Evolutionary conservation across 2,113 vertebrate genomes (phyloP).

Genomic region (Megaceryle torquata): DNA sequence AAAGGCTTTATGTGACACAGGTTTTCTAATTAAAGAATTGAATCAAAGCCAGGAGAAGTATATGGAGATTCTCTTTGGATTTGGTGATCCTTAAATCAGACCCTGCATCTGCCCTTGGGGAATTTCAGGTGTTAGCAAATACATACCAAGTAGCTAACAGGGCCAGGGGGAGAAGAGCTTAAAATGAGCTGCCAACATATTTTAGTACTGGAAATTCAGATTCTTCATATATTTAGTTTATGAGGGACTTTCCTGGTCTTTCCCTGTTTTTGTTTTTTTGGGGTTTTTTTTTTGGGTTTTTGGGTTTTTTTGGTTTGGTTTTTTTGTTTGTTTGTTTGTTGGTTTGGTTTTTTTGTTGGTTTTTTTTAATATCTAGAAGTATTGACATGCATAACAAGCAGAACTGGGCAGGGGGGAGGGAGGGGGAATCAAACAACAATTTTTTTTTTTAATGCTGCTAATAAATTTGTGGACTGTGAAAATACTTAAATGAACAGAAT

Average conservation of each 20-base stretch:
- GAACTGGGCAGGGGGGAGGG: background rate
- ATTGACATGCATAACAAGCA: background rate
- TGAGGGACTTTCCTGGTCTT: background rate
- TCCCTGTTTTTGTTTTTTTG: background rate
- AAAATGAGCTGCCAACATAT: background rate
- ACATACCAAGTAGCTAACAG: background rate
- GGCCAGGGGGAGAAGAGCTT: background rate
- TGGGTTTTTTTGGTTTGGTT: no score
- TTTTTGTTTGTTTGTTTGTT: fast-evolving
- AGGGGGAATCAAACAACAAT: background rate
- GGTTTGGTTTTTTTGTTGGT: no score
- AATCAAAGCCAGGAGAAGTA: background rate
- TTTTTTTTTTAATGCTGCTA: background rate
- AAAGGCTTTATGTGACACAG: background rate
- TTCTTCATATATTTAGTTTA: background rate
- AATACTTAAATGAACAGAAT: background rate
- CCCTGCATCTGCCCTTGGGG: background rate
- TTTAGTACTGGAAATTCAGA: slow-evolving; percentile 9
- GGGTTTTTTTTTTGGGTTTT: background rate
- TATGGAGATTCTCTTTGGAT: background rate
- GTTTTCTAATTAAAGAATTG: background rate
- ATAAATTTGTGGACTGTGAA: background rate
- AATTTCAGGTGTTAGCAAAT: background rate
- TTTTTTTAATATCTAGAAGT: background rate
- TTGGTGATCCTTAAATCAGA: background rate